Conservation (phyloP, 2,113 vertebrate species). For the Trogon surrucura region DNA sequence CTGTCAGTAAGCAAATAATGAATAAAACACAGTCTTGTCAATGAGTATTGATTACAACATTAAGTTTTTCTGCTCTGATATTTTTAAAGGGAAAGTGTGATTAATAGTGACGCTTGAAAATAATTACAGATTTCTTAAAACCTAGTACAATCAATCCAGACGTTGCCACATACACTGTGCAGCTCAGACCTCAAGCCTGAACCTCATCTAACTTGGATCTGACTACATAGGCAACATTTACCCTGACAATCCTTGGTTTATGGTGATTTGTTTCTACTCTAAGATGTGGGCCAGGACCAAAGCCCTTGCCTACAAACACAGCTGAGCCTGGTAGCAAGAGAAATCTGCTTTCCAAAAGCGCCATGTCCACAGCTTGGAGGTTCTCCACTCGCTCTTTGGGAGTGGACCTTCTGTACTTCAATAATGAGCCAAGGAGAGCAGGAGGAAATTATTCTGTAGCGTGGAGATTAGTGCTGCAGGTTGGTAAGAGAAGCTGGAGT, state of each 20-base stretch:
- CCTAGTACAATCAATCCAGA: neutral
- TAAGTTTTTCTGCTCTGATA: neutral
- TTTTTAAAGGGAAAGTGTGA: neutral
- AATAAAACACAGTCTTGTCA: neutral
- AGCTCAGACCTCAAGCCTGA: neutral
- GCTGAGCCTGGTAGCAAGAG: neutral
- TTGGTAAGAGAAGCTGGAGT: neutral
- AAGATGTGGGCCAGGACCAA: neutral
- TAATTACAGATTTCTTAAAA: neutral
- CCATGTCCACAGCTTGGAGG: rapidly evolving
- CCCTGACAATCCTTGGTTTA: neutral
- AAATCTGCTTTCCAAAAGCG: neutral
- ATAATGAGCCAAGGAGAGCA: neutral
- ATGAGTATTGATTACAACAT: neutral
- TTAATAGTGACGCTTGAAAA: neutral
- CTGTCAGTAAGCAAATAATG: neutral
- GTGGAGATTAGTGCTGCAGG: neutral
- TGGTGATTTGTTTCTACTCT: neutral
- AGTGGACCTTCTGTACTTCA: neutral
- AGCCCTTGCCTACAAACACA: neutral
- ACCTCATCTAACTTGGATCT: neutral
- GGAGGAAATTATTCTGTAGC: neutral
- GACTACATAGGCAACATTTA: neutral
- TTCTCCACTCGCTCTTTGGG: neutral
- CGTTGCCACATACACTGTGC: neutral